These are phyloP conservation scores for Dicentrarchus labrax DNA, from an alignment of 2,113 vertebrate species.

Conservation along the genomic window DNA sequence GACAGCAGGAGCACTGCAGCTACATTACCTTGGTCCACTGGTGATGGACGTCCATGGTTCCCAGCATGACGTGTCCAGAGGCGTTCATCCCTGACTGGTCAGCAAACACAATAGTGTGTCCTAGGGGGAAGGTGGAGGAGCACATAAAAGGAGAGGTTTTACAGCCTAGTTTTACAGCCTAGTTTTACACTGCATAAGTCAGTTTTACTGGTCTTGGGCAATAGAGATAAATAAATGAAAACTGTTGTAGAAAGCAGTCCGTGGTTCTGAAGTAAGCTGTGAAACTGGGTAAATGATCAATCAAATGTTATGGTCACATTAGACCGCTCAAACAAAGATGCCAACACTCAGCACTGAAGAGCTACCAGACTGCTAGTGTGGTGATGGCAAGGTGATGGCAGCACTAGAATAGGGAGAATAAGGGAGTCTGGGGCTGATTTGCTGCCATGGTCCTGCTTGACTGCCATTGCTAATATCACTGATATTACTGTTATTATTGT, in stretches of 20 bases:
- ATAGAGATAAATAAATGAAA: neutral
- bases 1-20: neutral
- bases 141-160: neutral
- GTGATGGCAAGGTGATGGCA: neutral
- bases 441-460: no score
- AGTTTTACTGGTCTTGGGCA: neutral
- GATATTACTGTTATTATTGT: no score
- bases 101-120: slow-evolving; percentile 90
- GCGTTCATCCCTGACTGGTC: slow-evolving; percentile 95
- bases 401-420: neutral
- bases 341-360: neutral
- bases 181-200: neutral
- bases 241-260: neutral
- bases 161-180: no score
- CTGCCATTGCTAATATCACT: no score
- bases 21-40: slow-evolving; percentile 93
- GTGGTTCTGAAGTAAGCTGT: neutral
- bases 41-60: slow-evolving; percentile 96
- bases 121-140: slow-evolving; percentile 70
- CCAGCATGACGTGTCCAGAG: slow-evolving; percentile 93
- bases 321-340: no score
- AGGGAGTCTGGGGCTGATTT: no score
- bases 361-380: no score
- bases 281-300: neutral
- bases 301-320: neutral